phyloP scores from a whole-genome alignment of 2,113 vertebrate genomes.

The Dissostichus mawsoni region DNA sequence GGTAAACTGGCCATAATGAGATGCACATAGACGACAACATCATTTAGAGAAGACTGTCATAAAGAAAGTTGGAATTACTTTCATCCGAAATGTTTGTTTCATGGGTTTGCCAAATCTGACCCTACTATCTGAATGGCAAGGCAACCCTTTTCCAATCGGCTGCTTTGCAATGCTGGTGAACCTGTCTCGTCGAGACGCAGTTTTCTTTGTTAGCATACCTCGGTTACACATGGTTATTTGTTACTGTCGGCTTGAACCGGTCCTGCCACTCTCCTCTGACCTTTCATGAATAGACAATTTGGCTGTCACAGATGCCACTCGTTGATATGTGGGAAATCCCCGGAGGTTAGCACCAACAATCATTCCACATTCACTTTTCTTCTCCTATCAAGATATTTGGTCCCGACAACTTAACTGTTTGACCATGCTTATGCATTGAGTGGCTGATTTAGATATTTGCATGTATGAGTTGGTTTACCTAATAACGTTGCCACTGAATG shows the following conservation, averaged over 20 bases:
- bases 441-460: background rate
- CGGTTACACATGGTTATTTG: background rate
- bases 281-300: background rate
- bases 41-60: background rate
- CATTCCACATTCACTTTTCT: slow-evolving; percentile 15
- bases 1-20: background rate
- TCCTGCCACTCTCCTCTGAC: background rate
- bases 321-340: background rate
- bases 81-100: background rate
- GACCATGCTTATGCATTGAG: background rate
- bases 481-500: slow-evolving; percentile 3
- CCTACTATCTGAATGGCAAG: background rate
- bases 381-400: background rate
- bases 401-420: background rate
- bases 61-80: background rate
- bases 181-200: background rate
- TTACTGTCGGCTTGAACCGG: background rate
- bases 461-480: background rate
- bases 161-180: background rate
- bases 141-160: background rate
- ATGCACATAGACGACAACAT: background rate
- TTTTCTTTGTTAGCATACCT: background rate
- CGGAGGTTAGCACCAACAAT: background rate
- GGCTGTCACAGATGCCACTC: background rate
- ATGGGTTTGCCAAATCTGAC: background rate